Evolutionary conservation across 92 coral and sea anemone species (phyloP), one percentile per base, ranked within the genome.

Genomic region (Scolanthus callimorphus): DNA sequence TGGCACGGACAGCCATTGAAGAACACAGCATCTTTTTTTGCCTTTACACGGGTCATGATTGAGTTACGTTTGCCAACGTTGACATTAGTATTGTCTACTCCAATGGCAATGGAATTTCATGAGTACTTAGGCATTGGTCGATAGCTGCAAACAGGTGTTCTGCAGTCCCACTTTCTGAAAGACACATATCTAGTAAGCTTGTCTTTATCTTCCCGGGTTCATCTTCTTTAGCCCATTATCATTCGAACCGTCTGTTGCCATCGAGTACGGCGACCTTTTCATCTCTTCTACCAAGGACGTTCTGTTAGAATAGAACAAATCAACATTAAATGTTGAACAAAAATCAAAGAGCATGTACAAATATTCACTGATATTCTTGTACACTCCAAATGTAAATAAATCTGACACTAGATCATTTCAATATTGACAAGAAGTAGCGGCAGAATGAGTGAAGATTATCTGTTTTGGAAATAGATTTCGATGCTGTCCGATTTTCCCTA

Each of bases 1-100:
- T 77, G 84, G 46, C 82, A 74, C 67, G 50, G 87, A 66, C 77
- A 73, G 21, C 82, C 87, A 74, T 51, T 80, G 71, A 82, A 82
- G 59, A 59, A 76, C 37, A 77, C 76, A 20, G 75, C 51, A 27
- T 17, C 34, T 74, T 77, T 76, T 41, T 64, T 41, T 27, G 17
- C 63, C 65, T 62, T 56, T 22, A 70, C 80, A 12, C 60, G 64
- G 44, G 72, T 69, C 70, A 63, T 54, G 43, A 63, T 65, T 60
- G 88, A 81, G 31, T 69, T 74, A 62, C 62, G 49, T 22, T 52
- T 67, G 44, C 79, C 83, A 24, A 67, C 11, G 72, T 81, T 74
- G 4, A 75, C 83, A 44, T 62, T 69, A 39, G 88, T 30, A 69
- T 81, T 81, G 71, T 81, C 78, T 6, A 34, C 41, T 34, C 6